phyloP scores from a whole-genome alignment of 2,797 vertebrate species.

The Sarcophilus harrisii region DNA sequence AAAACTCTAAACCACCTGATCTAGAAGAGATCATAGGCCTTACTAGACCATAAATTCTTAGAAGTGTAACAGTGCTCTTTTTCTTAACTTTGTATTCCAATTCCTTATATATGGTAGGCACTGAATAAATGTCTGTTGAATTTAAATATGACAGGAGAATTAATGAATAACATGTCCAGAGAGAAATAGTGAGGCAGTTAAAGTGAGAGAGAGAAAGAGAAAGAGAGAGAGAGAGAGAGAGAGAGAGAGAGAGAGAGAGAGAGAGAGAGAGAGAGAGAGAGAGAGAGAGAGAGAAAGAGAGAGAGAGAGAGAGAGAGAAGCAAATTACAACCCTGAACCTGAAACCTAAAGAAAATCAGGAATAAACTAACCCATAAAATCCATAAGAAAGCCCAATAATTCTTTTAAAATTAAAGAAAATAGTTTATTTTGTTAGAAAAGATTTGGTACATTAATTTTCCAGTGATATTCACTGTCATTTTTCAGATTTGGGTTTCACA shows the following conservation, averaged over 20 bases:
- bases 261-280: neutral
- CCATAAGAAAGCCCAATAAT: neutral
- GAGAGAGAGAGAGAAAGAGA: too few species aligned
- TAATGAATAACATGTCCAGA: neutral
- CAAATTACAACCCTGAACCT: neutral
- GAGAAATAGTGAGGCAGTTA: neutral
- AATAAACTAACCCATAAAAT: neutral
- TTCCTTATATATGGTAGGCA: neutral
- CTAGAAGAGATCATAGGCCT: too few species aligned
- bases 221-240: neutral
- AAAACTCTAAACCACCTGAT: neutral
- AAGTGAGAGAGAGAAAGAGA: neutral
- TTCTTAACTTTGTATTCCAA: neutral
- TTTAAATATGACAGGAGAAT: neutral
- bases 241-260: neutral
- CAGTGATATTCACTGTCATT: neutral
- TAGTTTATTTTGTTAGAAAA: constrained; percentile 41
- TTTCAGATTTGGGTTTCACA: neutral
- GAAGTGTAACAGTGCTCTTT: neutral
- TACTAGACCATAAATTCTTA: neutral
- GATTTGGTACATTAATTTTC: neutral
- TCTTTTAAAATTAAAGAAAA: constrained; percentile 44
- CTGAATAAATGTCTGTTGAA: neutral
- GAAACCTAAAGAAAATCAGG: neutral
- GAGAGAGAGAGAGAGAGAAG: neutral